phyloP scores from a whole-genome alignment of 2,888 invertebrate genomes.

The Mylabris sibirica region DNA sequence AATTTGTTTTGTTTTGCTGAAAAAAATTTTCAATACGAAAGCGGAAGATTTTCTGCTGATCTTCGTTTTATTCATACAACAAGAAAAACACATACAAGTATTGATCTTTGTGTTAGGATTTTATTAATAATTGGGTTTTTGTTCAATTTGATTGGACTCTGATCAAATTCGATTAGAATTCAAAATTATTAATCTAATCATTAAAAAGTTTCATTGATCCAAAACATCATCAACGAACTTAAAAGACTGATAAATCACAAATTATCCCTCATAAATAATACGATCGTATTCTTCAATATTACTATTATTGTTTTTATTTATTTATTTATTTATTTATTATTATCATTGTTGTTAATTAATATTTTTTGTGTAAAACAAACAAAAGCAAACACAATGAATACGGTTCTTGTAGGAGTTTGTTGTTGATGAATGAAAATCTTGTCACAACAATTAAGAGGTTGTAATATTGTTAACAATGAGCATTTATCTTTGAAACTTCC shows the following conservation, averaged over 20 bases:
- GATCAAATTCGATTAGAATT: conserved; percentile 10
- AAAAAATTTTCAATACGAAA: not conserved
- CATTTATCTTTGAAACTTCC: conserved; percentile 17
- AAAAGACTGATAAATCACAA: conserved; percentile 10
- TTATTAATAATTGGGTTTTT: not conserved
- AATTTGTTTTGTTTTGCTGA: too few relatives aligned
- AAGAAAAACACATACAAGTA: not conserved
- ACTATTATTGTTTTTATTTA: not conserved
- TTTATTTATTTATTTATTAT: not conserved
- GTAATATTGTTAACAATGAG: conserved; percentile 18
- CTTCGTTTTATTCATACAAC: not conserved
- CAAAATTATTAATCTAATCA: conserved; percentile 6
- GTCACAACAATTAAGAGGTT: conserved; percentile 14
- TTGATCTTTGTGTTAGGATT: not conserved
- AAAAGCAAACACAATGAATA: not conserved
- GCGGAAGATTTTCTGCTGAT: not conserved
- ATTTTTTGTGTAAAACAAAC: not conserved
- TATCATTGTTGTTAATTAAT: conserved; percentile 4
- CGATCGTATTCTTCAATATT: not conserved
- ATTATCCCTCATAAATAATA: conserved; percentile 1
- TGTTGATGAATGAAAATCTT: conserved; percentile 5
- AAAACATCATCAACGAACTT: conserved; percentile 7
- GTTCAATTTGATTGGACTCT: conserved; percentile 6
- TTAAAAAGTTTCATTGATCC: conserved; percentile 7
- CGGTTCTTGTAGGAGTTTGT: conserved; percentile 1